Evolutionary conservation across 1,140 invertebrate genomes (phyloP).

Genomic region (Dinothrombium tinctorium): DNA sequence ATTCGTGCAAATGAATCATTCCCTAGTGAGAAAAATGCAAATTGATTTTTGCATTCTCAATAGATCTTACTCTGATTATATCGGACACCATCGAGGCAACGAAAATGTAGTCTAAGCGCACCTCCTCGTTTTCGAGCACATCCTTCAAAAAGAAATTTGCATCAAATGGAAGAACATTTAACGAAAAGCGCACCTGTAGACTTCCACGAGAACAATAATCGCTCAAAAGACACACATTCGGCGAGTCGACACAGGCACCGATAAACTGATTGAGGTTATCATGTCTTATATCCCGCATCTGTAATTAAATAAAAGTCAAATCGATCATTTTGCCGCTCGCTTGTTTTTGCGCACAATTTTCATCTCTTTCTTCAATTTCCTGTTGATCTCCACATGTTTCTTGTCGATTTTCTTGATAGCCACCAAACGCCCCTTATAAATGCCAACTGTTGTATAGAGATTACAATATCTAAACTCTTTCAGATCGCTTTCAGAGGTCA

Average conservation of each 20-base stretch:
- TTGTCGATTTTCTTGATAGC: slow-evolving; percentile 63
- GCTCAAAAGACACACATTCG: slow-evolving; percentile 55
- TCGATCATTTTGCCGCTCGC: background rate
- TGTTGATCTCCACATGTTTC: slow-evolving; percentile 62
- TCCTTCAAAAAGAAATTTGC: slow-evolving; percentile 30
- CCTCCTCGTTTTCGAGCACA: slow-evolving; percentile 78
- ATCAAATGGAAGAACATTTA: background rate
- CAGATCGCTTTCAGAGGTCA: slow-evolving; percentile 52
- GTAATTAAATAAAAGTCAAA: background rate
- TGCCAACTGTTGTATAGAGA: slow-evolving; percentile 63
- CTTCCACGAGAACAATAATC: slow-evolving; percentile 92
- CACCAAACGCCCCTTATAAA: slow-evolving; percentile 61
- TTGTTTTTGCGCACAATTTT: slow-evolving; percentile 39
- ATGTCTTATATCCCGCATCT: slow-evolving; percentile 59
- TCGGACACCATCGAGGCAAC: slow-evolving; percentile 35
- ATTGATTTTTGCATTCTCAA: background rate
- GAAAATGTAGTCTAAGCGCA: slow-evolving; percentile 83
- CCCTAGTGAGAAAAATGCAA: slow-evolving; percentile 18
- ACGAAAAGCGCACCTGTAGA: slow-evolving; percentile 23
- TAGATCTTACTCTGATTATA: slow-evolving; percentile 1
- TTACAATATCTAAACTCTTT: slow-evolving; percentile 57
- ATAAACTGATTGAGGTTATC: slow-evolving; percentile 93
- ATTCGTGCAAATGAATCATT: slow-evolving; percentile 82
- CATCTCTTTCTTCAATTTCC: slow-evolving; percentile 80
- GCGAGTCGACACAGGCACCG: slow-evolving; percentile 33